phyloP scores from a whole-genome alignment of 1,140 invertebrate species.

The Homarus americanus region DNA sequence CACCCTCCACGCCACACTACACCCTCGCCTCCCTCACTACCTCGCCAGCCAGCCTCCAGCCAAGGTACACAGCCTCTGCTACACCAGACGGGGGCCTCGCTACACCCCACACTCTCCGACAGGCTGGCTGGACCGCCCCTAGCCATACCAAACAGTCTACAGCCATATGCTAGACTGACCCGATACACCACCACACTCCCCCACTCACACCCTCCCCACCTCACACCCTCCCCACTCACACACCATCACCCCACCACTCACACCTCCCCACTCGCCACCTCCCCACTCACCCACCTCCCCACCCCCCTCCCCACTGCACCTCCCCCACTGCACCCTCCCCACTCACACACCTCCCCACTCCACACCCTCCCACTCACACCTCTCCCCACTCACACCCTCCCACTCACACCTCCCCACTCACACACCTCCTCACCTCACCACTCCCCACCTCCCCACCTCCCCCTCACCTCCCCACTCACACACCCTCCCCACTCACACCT shows the following conservation, averaged over 20 bases:
- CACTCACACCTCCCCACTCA: too few species aligned
- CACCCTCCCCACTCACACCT: too few species aligned
- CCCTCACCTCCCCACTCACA: too few species aligned
- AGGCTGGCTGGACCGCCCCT: slow-evolving; percentile 3
- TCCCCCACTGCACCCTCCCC: slow-evolving; percentile 1
- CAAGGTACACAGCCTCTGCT: not conserved
- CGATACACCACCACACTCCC: not conserved
- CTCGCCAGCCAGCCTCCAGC: not conserved
- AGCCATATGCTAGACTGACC: slow-evolving; percentile 8
- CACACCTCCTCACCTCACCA: too few species aligned
- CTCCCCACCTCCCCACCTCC: too few species aligned
- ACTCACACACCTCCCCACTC: not conserved
- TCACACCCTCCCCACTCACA: not conserved
- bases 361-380: not conserved
- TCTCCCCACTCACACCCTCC: not conserved
- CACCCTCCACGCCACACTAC: not conserved
- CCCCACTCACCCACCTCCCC: not conserved
- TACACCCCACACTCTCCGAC: slow-evolving; percentile 7
- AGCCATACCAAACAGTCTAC: slow-evolving; percentile 6
- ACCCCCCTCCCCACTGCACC: not conserved
- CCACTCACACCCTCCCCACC: not conserved
- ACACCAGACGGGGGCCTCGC: not conserved
- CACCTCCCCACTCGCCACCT: slow-evolving; percentile 3
- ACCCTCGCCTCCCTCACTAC: not conserved
- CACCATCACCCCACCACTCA: not conserved